phyloP scores from a whole-genome alignment of 2,888 invertebrate species.

The Calameuta pallipes region DNA sequence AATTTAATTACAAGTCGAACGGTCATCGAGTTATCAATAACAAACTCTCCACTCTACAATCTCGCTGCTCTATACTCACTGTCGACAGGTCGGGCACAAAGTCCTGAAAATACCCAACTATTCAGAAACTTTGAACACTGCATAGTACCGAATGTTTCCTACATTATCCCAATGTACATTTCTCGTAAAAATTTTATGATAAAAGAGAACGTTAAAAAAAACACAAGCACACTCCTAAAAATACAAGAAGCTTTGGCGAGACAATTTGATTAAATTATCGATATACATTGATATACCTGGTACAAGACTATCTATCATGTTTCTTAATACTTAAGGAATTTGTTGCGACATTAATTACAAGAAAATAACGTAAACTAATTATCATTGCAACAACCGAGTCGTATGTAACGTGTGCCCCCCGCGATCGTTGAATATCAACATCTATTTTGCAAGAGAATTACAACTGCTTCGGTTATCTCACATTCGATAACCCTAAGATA shows the following conservation, averaged over 20 bases:
- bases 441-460: slow-evolving; percentile 10
- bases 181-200: background rate
- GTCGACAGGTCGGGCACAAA: slow-evolving; percentile 67
- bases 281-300: background rate
- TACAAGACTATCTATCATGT: background rate
- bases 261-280: background rate
- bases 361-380: background rate
- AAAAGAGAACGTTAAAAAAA: background rate
- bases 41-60: slow-evolving; percentile 64
- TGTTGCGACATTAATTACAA: background rate
- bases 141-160: slow-evolving; percentile 4
- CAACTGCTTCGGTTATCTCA: slow-evolving; percentile 4
- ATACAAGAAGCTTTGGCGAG: background rate
- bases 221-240: background rate
- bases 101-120: slow-evolving; percentile 68
- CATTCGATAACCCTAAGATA: slow-evolving; percentile 18
- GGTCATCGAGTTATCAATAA: slow-evolving; percentile 55
- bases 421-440: background rate
- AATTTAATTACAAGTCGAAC: slow-evolving; percentile 38
- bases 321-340: background rate
- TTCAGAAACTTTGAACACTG: slow-evolving; percentile 48
- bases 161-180: background rate
- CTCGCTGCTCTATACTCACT: slow-evolving; percentile 66
- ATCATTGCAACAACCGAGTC: background rate
- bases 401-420: background rate